These are phyloP conservation scores for Takifugu bimaculatus DNA, from an alignment of 2,113 vertebrate species.

Conservation along the genomic window DNA sequence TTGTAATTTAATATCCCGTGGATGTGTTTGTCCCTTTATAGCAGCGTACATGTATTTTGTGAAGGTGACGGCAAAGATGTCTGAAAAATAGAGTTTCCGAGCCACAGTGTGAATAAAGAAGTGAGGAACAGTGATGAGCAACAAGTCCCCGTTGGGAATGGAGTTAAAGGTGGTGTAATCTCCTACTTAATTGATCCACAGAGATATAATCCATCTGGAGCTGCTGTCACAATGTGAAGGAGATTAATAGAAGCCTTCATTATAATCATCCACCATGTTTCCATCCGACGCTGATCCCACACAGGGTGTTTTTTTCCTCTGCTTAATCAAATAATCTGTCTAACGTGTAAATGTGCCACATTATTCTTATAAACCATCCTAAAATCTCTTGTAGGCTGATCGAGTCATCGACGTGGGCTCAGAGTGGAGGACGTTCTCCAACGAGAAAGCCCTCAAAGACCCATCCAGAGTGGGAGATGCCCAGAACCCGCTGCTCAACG, in stretches of 20 bases:
- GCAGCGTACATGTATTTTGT: no score
- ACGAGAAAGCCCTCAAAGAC: slow-evolving; percentile 98
- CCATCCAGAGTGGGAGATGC: slow-evolving; percentile 97
- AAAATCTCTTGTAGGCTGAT: slow-evolving; percentile 78
- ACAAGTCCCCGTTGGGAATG: slow-evolving; percentile 1
- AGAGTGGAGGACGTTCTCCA: slow-evolving; percentile 98
- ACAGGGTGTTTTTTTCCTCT: no score
- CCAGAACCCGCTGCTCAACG: slow-evolving; percentile 93
- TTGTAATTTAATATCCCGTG: no score
- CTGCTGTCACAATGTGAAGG: not conserved
- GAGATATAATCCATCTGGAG: slow-evolving; percentile 1
- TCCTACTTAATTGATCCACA: slow-evolving; percentile 16
- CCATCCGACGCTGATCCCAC: not conserved
- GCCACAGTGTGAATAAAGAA: not conserved
- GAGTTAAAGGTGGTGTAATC: slow-evolving; percentile 2
- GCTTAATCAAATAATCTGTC: no score
- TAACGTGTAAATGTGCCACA: no score
- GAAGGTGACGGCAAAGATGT: no score
- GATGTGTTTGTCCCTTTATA: no score
- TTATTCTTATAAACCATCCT: no score
- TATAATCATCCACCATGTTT: not conserved
- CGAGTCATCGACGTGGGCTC: slow-evolving; percentile 97
- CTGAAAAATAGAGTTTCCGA: not conserved
- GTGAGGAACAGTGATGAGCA: not conserved
- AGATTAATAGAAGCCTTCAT: not conserved